These are phyloP conservation scores for Poeciliopsis presidionis DNA, from an alignment of 2,797 vertebrate species.

Conservation along the genomic window DNA sequence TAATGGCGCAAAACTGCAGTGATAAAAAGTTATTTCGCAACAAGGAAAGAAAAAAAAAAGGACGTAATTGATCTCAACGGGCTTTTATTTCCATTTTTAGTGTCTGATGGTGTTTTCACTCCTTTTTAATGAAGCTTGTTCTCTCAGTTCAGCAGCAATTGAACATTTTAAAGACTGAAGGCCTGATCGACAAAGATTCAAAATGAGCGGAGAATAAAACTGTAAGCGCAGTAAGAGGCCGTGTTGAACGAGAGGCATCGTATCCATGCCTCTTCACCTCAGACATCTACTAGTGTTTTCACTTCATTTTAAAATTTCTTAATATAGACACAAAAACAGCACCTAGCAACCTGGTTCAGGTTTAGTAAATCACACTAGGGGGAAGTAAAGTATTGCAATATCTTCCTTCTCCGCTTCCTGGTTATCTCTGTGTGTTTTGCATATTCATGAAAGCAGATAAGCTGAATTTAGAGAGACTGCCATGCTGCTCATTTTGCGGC, in stretches of 20 bases:
- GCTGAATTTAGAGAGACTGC: not conserved
- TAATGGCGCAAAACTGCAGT: not conserved
- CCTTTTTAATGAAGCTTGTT: not conserved
- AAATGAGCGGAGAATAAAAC: not conserved
- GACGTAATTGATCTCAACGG: not conserved
- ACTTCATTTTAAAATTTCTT: too few species aligned
- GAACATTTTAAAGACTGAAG: not conserved
- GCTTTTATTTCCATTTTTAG: not conserved
- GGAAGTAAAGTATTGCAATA: too few species aligned
- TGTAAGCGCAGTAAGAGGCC: too few species aligned
- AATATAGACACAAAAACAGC: too few species aligned
- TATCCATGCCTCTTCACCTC: too few species aligned
- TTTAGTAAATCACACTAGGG: too few species aligned
- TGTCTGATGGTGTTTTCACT: not conserved
- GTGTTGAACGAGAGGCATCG: too few species aligned
- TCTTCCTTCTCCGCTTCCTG: too few species aligned
- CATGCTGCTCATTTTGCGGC: not conserved
- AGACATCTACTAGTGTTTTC: too few species aligned
- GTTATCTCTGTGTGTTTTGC: not conserved
- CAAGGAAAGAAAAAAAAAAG: not conserved
- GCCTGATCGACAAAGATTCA: not conserved
- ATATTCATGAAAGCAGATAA: not conserved
- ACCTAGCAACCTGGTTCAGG: too few species aligned
- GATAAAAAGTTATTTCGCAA: not conserved
- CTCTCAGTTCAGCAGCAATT: not conserved